Base-by-base conservation (phyloP, 2,888 invertebrate species). In the Encarsia formosa region DNA sequence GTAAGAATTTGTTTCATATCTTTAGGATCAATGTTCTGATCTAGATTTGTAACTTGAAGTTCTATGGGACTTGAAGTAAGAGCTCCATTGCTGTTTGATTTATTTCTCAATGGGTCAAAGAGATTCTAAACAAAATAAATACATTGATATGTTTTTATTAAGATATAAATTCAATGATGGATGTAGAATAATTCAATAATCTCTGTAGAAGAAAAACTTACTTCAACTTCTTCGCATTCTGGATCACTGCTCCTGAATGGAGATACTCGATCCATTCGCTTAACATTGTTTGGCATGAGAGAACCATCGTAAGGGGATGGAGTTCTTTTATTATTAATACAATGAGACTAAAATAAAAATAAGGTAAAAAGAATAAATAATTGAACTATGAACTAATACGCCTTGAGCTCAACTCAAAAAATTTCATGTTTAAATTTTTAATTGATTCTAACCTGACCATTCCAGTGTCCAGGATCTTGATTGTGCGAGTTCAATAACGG, bases 21-120 rank as follows among this genome's bases (percentile, higher is more conserved):
- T 56, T 81, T 79, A 1, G 80, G 75, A 65, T 83, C 82, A 60
- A 86, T 82, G 57, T 79, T 82, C 61, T 83, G 82, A 73, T 88
- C 88, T 58, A 88, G 75, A 72, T 87, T 87, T 13, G 85, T 82
- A 26, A 87, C 82, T 58, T 81, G 77, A 42, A 85, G 74, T 66
- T 84, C 83, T 13, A 82, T 77, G 1, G 78, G 76, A n/a, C 65
- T 65, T 41, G 64, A 67, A 13, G 64, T 71, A 18, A 60, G 59
- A 13, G 50, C 43, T 43, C 58, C 58, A 46, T 58, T 56, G 44
- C 61, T 66, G 49, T 60, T 65, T 32, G 68, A n/a, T n/a, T n/a
- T 64, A 61, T 53, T 65, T 51, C 63, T 70, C 26, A 73, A 73
- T 11, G 75, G 73, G 59, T 73, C 71, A 56, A 75, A 74, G 50